Conservation (phyloP, 2,888 invertebrate species). For the Acleris laterana region DNA sequence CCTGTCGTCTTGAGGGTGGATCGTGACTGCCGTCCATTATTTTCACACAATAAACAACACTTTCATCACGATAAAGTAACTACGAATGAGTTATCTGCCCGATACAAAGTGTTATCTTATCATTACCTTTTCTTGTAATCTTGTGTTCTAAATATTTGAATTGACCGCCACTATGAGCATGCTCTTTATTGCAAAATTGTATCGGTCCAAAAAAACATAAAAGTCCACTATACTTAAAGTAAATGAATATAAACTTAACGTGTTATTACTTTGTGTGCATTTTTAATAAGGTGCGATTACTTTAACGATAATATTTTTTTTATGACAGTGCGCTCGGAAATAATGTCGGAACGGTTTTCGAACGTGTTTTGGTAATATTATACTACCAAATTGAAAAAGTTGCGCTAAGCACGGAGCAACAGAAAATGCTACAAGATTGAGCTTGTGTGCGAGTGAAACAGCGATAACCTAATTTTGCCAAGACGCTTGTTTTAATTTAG, state of each 20-base stretch:
- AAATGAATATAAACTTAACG: too few relatives aligned
- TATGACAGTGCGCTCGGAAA: conserved; percentile 10
- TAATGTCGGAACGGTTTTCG: conserved; percentile 46
- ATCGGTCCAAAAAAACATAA: too few relatives aligned
- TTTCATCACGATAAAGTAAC: conserved; percentile 66
- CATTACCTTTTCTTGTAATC: conserved; percentile 75
- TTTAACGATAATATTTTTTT: not conserved
- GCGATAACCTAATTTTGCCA: conserved; percentile 41
- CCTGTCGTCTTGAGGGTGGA: conserved; percentile 45
- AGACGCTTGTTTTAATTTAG: conserved; percentile 41
- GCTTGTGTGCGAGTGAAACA: conserved; percentile 40
- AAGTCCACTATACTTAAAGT: too few relatives aligned
- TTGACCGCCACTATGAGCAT: conserved; percentile 58
- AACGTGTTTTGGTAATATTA: conserved; percentile 48
- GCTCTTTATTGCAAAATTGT: not conserved
- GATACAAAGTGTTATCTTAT: conserved; percentile 77
- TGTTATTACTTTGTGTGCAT: too few relatives aligned
- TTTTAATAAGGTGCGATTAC: too few relatives aligned
- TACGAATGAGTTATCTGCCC: conserved; percentile 65
- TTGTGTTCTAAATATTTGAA: conserved; percentile 73
- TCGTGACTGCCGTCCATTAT: conserved; percentile 63
- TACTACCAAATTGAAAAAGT: conserved; percentile 42
- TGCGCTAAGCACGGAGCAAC: conserved; percentile 11
- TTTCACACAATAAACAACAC: conserved; percentile 64
- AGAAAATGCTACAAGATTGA: conserved; percentile 35